Conservation (phyloP, 2,113 vertebrate genomes). For the Periophthalmus modestus region DNA sequence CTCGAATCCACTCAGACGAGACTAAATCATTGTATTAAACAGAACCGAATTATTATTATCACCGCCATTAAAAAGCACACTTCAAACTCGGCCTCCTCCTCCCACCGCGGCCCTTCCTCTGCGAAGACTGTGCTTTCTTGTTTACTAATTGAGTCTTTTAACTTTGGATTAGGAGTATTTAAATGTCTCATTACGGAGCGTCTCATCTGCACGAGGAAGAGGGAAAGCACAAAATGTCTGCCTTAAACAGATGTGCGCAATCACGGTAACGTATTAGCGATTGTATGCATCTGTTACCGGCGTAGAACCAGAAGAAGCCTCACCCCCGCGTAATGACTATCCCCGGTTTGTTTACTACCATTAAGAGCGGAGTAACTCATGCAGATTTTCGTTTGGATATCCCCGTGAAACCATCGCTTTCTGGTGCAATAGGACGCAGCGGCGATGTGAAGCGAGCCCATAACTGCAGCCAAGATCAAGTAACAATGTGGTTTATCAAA, state of each 20-base stretch:
- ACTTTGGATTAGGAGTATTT: constrained; percentile 10
- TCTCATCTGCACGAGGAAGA: background rate
- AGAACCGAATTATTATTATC: background rate
- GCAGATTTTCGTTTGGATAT: constrained; percentile 12
- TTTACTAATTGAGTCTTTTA: background rate
- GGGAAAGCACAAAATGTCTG: constrained; percentile 2
- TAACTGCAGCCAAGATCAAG: background rate
- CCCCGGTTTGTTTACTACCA: constrained; percentile 25
- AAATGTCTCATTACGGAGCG: constrained; percentile 11
- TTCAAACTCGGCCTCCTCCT: background rate
- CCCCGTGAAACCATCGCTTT: constrained; percentile 5
- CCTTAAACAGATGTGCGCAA: constrained; percentile 14
- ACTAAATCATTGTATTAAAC: background rate
- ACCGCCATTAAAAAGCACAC: background rate
- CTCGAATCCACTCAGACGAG: background rate
- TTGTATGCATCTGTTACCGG: constrained; percentile 28
- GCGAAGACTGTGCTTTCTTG: constrained; percentile 3
- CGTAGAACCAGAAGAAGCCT: constrained; percentile 3
- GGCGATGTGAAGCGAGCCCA: background rate
- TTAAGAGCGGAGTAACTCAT: constrained; percentile 21
- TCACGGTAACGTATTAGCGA: constrained; percentile 23
- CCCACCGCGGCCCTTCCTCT: background rate
- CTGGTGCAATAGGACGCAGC: background rate
- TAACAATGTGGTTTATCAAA: background rate
- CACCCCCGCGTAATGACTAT: constrained; percentile 17